Percentiles rank a stretch among this genome's conserved stretches.
Conservation (phyloP, 2,113 vertebrate species). For the Laterallus jamaicensis region DNA sequence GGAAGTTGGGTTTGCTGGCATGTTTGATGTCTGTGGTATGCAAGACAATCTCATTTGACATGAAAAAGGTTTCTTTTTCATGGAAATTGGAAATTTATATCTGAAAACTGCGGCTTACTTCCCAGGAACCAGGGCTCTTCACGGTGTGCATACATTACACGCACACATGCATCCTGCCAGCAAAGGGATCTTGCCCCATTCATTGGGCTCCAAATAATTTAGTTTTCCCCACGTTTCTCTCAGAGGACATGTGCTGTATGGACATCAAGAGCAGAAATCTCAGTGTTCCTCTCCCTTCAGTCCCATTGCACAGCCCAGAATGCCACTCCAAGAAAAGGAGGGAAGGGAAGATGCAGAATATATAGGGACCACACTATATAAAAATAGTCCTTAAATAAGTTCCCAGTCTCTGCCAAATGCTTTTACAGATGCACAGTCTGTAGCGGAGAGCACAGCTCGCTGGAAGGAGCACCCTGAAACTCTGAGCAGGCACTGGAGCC, state of each 20-base stretch:
- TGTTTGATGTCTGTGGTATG: neutral
- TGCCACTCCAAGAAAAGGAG: neutral
- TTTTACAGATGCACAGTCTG: neutral
- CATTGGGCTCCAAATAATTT: neutral
- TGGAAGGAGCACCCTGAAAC: neutral
- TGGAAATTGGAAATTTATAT: neutral
- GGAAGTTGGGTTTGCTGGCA: neutral
- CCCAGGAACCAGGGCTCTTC: neutral
- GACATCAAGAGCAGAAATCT: neutral
- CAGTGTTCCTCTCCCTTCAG: neutral
- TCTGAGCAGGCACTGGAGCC: neutral
- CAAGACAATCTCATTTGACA: neutral
- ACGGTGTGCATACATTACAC: accelerated
- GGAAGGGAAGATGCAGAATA: neutral
- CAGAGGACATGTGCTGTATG: neutral
- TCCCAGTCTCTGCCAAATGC: neutral
- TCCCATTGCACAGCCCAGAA: neutral
- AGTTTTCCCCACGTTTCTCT: neutral
- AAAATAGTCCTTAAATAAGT: neutral
- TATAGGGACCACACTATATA: neutral
- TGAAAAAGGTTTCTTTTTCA: neutral
- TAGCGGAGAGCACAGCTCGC: neutral
- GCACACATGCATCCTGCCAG: neutral
- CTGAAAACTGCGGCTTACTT: neutral
- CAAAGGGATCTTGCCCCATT: neutral